phyloP scores from a whole-genome alignment of 2,797 vertebrate genomes.

The Aphelocoma californica region DNA sequence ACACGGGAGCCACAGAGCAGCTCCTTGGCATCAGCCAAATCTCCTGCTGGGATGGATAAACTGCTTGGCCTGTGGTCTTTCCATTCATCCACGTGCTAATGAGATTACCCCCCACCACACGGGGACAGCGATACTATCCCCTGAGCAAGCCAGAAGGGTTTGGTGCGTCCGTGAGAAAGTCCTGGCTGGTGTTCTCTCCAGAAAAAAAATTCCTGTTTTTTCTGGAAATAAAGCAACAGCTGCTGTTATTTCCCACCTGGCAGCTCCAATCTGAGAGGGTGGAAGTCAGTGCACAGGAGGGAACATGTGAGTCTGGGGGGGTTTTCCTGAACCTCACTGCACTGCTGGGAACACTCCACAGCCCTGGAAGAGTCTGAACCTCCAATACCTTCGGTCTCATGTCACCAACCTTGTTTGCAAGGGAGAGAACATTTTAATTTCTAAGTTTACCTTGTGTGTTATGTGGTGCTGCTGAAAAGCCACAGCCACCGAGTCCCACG shows the following conservation, averaged over 20 bases:
- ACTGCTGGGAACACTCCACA: neutral
- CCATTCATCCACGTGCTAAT: neutral
- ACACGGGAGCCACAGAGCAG: fast-evolving
- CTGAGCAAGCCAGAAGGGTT: neutral
- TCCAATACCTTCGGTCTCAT: fast-evolving
- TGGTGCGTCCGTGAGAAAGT: fast-evolving
- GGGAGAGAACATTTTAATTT: neutral
- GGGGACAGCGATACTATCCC: neutral
- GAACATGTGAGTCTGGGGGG: fast-evolving
- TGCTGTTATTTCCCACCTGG: neutral
- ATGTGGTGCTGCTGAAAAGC: neutral
- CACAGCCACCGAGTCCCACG: neutral
- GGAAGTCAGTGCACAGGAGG: neutral
- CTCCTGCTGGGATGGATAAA: neutral
- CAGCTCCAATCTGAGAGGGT: fast-evolving
- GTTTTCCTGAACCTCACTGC: neutral
- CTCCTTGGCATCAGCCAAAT: neutral
- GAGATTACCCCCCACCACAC: neutral
- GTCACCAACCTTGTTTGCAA: neutral
- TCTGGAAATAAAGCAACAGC: neutral
- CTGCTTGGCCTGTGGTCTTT: neutral
- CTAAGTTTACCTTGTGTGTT: neutral
- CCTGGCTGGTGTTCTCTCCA: fast-evolving
- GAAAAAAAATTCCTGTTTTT: neutral
- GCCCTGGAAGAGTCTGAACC: neutral